Percentiles rank a stretch among this genome's conserved stretches.
Evolutionary conservation across 2,797 vertebrate species (phyloP).

Genomic region (Triplophysa bombifrons): DNA sequence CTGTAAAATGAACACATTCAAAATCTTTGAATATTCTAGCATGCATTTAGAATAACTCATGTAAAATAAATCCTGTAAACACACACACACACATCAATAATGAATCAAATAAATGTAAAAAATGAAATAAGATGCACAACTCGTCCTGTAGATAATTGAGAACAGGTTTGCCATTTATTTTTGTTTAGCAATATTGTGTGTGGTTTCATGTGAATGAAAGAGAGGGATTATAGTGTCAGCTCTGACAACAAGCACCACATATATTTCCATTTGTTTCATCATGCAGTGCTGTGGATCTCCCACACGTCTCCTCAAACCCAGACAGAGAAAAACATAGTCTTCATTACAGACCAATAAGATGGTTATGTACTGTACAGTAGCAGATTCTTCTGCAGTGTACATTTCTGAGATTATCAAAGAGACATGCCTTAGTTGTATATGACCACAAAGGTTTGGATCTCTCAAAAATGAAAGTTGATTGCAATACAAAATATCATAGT

Average conservation of each 20-base stretch:
- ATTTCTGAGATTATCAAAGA: neutral
- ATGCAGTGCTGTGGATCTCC: constrained; percentile 8
- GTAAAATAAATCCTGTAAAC: neutral
- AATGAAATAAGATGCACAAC: neutral
- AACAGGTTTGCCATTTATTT: too few relatives aligned
- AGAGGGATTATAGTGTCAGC: neutral
- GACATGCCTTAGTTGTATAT: too few relatives aligned
- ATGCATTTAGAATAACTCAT: neutral
- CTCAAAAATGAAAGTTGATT: too few relatives aligned
- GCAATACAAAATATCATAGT: too few relatives aligned
- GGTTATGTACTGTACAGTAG: neutral
- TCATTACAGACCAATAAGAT: neutral
- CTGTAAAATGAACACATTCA: constrained; percentile 66
- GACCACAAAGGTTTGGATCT: too few relatives aligned
- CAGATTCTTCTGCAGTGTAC: neutral
- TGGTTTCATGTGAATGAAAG: neutral
- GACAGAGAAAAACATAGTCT: neutral
- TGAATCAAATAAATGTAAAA: too few relatives aligned
- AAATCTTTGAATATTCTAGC: neutral
- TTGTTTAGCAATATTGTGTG: neutral
- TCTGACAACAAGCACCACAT: neutral
- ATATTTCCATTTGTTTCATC: constrained; percentile 32
- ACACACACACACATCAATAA: neutral
- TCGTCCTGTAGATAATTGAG: neutral
- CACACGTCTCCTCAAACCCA: constrained; percentile 8